phyloP scores from a whole-genome alignment of 2,113 vertebrate species.

The Chelonoidis abingdonii region DNA sequence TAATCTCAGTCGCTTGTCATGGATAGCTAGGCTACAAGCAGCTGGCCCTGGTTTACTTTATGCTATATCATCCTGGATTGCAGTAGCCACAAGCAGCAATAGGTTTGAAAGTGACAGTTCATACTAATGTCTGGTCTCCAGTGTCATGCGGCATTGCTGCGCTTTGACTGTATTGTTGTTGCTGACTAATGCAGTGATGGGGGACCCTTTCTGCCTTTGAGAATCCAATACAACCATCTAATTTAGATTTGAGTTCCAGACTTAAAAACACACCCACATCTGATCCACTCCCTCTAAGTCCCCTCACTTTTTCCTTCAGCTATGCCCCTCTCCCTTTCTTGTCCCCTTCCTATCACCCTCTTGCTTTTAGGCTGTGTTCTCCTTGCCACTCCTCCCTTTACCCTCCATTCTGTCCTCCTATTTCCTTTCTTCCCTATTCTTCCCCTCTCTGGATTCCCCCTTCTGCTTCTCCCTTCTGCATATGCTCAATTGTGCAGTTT shows the following conservation, averaged over 20 bases:
- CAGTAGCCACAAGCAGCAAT: not conserved
- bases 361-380: not conserved
- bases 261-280: not conserved
- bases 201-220: not conserved
- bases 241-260: not conserved
- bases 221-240: not conserved
- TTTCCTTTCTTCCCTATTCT: not conserved
- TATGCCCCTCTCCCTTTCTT: not conserved
- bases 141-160: not conserved
- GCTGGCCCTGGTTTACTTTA: not conserved
- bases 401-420: not conserved
- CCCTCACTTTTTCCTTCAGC: not conserved
- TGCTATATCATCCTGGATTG: not conserved
- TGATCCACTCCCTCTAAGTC: not conserved
- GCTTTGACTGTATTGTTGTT: not conserved
- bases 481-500: not conserved
- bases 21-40: not conserved
- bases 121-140: not conserved
- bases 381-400: not conserved
- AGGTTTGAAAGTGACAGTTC: not conserved
- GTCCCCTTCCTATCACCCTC: fast-evolving
- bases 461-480: not conserved
- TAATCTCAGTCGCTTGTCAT: not conserved
- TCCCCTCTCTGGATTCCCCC: not conserved
- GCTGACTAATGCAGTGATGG: not conserved